Evolutionary conservation across 2,888 invertebrate genomes (phyloP), one percentile per base, ranked within the genome.

Genomic region (Theodoxus fluviatilis): DNA sequence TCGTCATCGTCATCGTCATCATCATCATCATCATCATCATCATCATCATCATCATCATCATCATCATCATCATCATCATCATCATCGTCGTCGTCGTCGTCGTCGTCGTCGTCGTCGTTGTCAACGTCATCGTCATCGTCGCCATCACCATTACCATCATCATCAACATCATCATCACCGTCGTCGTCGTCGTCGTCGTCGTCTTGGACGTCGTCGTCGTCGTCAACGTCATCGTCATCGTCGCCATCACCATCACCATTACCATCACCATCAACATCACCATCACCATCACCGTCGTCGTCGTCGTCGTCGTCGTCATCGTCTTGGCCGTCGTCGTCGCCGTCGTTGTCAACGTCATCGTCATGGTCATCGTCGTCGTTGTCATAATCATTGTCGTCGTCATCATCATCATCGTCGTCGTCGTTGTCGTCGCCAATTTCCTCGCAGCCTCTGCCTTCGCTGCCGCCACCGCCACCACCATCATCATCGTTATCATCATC

Each of bases 11-110:
- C 55, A 22, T 55, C 15, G 22, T 55, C 55, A n/a, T n/a, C 38
- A 25, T 65, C 65, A 7, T 25, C 43, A 65, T 40, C 43, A 38
- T 40, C 65, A 40, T 40, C 25, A 55, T 55, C 40, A 9, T 61
- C 61, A 61, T 61, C 61, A 61, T 61, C 61, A 61, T 61, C 61
- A 61, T 61, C 61, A 61, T 61, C 33, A 61, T 61, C 61, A 61
- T 38, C 37, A 64, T 2, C 37, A 64, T 31, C 37, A 64, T 61
- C 61, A 61, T 61, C 61, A 61, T 61, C 61, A 61, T 61, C 61
- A 61, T 61, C 61, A 61, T 61, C 61, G 31, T 61, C 61, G 31
- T 61, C 61, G 31, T 61, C 61, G 31, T 61, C 61, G 31, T 61
- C 61, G 15, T 43, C 43, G 15, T 43, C 43, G 15, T 43, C 43